Conservation (phyloP, 2,888 invertebrate genomes). For the Leucania comma region DNA sequence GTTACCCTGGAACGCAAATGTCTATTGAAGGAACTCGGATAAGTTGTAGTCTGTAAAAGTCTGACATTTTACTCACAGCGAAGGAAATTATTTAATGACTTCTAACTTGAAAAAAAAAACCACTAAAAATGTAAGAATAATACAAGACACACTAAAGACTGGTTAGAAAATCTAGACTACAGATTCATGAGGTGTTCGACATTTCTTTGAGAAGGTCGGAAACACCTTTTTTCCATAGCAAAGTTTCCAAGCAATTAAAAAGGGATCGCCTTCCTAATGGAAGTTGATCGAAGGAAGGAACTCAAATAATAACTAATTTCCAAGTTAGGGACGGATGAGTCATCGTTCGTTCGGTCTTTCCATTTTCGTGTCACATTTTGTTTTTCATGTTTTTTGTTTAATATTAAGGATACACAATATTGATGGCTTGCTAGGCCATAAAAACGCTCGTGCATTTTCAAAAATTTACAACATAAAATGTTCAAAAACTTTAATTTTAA, state of each 20-base stretch:
- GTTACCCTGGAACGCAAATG: too few relatives aligned
- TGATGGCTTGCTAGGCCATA: too few relatives aligned
- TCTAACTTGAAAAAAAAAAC: not conserved
- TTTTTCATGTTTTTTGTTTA: not conserved
- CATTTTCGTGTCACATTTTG: conserved; percentile 11
- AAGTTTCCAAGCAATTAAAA: conserved; percentile 51
- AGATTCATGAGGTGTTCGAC: not conserved
- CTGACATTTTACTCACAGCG: too few relatives aligned
- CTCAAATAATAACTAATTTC: conserved; percentile 51
- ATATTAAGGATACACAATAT: too few relatives aligned
- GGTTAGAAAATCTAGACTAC: not conserved
- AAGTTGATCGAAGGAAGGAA: conserved; percentile 35
- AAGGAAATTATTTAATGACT: too few relatives aligned
- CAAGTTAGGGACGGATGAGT: conserved; percentile 28
- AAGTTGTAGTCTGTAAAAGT: too few relatives aligned
- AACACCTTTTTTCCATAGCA: conserved; percentile 17
- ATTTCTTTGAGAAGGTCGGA: conserved; percentile 7
- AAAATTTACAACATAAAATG: too few relatives aligned
- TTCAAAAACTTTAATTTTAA: too few relatives aligned
- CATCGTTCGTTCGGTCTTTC: conserved; percentile 5
- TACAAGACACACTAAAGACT: not conserved
- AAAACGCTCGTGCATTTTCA: too few relatives aligned
- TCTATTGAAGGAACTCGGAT: too few relatives aligned
- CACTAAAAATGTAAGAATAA: not conserved
- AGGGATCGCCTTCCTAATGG: conserved; percentile 50